Evolutionary conservation across 2,113 vertebrate species (phyloP), one percentile per base, ranked within the genome.

Genomic region (Antidorcas marsupialis): DNA sequence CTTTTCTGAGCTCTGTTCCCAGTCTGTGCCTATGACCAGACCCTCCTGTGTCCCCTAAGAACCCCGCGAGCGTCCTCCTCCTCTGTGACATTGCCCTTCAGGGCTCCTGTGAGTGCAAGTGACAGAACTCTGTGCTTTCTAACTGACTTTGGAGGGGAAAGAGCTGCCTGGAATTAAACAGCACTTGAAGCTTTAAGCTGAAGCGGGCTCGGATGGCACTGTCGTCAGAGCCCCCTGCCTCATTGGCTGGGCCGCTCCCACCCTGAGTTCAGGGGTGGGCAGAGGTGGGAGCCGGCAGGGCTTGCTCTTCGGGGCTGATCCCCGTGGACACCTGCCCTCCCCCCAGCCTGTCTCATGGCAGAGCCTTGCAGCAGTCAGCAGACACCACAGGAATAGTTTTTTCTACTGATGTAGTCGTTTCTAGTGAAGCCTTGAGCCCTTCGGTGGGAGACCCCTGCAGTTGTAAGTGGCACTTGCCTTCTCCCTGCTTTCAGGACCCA

Each of bases 111-210:
- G 45, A 57, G 53, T 27, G 14, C 10, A 53, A 74, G 11, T 27
- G 60, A 57, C 33, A 13, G 23, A 17, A 30, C 52, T 21, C 50
- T 52, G 30, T 57, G 76, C 74, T 88, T 79, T 59, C 25, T 27
- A 30, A 13, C 74, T 82, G 67, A 83, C 43, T 87, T 83, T 45
- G 55, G 60, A 78, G 10, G 78, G 13, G 43, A 8, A 43, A 83
- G 76, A 52, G 55, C 67, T 82, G 47, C 67, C 83, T 84, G 8
- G 71, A 76, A 74, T 88, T 83, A n/a, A 81, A 27, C 5, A 89
- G 23, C 87, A 55, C 95, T 59, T 33, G 95, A 83, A 39, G 45
- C 52, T 85, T 95, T 88, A 30, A 28, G 47, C 57, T 78, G 33
- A 86, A 81, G 30, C 6, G 30, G 89, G 50, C 36, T 67, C 36